Evolutionary conservation across 2,888 invertebrate genomes (phyloP), one percentile per base, ranked within the genome.

Genomic region (Parnassius smintheus): DNA sequence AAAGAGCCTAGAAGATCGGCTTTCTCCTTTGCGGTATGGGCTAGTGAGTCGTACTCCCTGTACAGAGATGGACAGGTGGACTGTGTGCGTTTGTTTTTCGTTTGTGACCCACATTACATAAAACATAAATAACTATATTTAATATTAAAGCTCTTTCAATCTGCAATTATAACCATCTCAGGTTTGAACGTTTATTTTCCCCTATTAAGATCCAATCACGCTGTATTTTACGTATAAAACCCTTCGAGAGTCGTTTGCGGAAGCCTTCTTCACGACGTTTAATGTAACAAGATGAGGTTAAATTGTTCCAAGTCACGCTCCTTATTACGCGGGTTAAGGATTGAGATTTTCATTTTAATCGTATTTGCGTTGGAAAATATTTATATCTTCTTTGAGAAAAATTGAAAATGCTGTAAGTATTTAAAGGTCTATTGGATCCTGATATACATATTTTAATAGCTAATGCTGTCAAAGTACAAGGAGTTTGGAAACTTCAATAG

Each of bases 281-380:
- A 86, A 88, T 89, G 86, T 85, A 80, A 85, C 76, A 75, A 81
- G 83, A 84, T 81, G 82, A 80, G 82, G 78, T 75, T 73, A 78
- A 85, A 88, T 85, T 84, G 81, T 83, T 81, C 82, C 75, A 67
- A 85, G 90, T 91, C 91, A 91, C 84, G 90, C 82, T 79, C 72
- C 83, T 88, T 90, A 90, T 90, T 90, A 88, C 88, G 75, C 68
- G 68, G 68, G 61, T 70, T 75, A 81, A 78, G 82, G 80, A 80
- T 85, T 82, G 83, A 81, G 75, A 78, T 84, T 86, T 86, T 87
- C 87, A 83, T 84, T 86, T 84, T 88, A 85, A 90, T 88, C 84
- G 85, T 78, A 83, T 87, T 84, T 83, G 78, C 82, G 84, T 81
- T 77, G 75, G 72, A 74, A 81, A 82, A 82, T 82, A 84, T 82